Evolutionary conservation across 2,113 vertebrate species (phyloP).

Genomic region (Dasyornis broadbenti): DNA sequence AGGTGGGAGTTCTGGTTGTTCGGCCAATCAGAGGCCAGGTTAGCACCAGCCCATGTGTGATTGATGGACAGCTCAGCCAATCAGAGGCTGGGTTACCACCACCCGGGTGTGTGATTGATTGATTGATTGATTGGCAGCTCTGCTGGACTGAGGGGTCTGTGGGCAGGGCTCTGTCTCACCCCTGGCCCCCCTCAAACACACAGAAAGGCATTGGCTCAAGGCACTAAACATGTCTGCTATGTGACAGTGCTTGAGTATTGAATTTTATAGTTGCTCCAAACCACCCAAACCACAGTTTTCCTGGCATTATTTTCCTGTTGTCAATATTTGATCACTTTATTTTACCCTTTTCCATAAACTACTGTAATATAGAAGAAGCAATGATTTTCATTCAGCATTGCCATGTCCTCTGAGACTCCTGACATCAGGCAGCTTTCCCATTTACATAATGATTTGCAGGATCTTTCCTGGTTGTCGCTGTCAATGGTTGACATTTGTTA

Average conservation of each 20-base stretch:
- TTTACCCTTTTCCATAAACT: not conserved
- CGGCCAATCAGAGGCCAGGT: not conserved
- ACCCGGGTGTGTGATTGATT: not conserved
- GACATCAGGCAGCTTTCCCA: not conserved
- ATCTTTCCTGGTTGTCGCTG: not conserved
- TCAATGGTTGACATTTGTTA: not conserved
- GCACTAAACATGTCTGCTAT: fast-evolving
- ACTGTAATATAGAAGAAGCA: not conserved
- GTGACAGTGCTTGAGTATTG: not conserved
- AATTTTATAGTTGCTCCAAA: not conserved
- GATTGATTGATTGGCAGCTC: not conserved
- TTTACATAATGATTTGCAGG: not conserved
- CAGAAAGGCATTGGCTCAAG: too few species aligned
- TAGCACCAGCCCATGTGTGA: fast-evolving
- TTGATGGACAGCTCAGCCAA: fast-evolving
- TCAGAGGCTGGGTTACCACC: fast-evolving
- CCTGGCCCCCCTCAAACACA: fast-evolving
- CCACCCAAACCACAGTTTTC: not conserved
- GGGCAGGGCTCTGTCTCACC: not conserved
- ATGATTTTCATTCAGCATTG: not conserved
- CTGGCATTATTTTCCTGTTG: not conserved
- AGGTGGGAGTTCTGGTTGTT: fast-evolving
- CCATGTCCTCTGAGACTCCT: not conserved
- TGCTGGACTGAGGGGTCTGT: fast-evolving
- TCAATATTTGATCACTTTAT: not conserved